Conservation (phyloP, 2,797 vertebrate species). For the Vespertilio murinus region DNA sequence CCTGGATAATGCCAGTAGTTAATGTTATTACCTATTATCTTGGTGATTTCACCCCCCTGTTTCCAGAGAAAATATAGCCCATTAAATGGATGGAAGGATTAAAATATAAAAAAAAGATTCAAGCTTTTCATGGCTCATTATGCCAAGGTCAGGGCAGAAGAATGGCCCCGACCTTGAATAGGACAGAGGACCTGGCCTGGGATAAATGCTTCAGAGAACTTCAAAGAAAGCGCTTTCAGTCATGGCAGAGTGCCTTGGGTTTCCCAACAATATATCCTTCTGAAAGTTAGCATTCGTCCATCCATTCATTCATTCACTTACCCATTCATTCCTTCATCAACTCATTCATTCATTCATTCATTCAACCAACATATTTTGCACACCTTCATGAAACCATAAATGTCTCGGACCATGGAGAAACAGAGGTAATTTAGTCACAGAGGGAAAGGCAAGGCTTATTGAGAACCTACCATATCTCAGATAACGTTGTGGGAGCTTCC, state of each 20-base stretch:
- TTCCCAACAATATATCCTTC: neutral
- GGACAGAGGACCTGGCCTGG: neutral
- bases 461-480: neutral
- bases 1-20: slow-evolving; percentile 60
- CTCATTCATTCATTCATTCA: slow-evolving; percentile 9
- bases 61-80: slow-evolving; percentile 66
- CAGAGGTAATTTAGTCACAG: neutral
- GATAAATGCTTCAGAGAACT: slow-evolving; percentile 23
- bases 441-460: neutral
- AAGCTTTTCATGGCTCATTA: slow-evolving; percentile 57
- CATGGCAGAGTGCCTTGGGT: neutral
- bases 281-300: slow-evolving; percentile 28
- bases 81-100: slow-evolving; percentile 62
- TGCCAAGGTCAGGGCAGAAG: slow-evolving; percentile 57
- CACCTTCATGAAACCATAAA: neutral
- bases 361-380: slow-evolving; percentile 6
- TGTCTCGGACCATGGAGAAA: neutral
- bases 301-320: slow-evolving; percentile 3
- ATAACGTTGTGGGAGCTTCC: neutral
- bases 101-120: slow-evolving; percentile 47
- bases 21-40: slow-evolving; percentile 70
- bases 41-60: slow-evolving; percentile 55
- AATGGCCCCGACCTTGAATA: slow-evolving; percentile 56
- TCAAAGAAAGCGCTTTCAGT: slow-evolving; percentile 4
- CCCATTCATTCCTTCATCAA: neutral